Percentiles rank a stretch among this genome's conserved stretches.
Evolutionary conservation across 2,113 vertebrate species (phyloP).

Genomic region (Pollimyrus isidori): DNA sequence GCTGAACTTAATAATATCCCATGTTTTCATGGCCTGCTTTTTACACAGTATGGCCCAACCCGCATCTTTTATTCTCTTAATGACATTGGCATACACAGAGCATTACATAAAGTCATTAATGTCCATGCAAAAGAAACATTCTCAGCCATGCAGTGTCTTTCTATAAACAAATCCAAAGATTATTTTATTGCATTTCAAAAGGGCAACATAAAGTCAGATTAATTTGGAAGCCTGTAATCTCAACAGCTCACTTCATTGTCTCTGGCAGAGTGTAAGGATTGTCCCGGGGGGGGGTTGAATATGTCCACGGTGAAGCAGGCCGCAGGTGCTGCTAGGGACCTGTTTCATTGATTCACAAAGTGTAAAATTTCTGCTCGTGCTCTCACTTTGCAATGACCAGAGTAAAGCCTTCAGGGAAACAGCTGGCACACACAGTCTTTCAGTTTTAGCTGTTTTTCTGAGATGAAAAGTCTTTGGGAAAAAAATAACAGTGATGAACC

Average conservation of each 20-base stretch:
- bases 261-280: background rate
- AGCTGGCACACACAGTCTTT: background rate
- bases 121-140: background rate
- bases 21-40: background rate
- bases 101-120: background rate
- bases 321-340: background rate
- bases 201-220: background rate
- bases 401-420: background rate
- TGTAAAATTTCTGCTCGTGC: background rate
- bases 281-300: background rate
- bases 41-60: background rate
- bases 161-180: background rate
- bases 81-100: background rate
- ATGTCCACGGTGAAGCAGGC: background rate
- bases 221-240: background rate
- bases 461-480: background rate
- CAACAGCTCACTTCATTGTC: constrained; percentile 1
- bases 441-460: background rate
- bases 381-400: background rate
- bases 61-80: background rate
- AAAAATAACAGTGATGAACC: background rate
- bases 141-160: background rate
- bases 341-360: background rate
- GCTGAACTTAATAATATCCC: background rate
- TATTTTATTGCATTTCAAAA: constrained; percentile 5